These are phyloP conservation scores for Champsocephalus gunnari DNA, from an alignment of 2,797 vertebrate species.

Conservation along the genomic window DNA sequence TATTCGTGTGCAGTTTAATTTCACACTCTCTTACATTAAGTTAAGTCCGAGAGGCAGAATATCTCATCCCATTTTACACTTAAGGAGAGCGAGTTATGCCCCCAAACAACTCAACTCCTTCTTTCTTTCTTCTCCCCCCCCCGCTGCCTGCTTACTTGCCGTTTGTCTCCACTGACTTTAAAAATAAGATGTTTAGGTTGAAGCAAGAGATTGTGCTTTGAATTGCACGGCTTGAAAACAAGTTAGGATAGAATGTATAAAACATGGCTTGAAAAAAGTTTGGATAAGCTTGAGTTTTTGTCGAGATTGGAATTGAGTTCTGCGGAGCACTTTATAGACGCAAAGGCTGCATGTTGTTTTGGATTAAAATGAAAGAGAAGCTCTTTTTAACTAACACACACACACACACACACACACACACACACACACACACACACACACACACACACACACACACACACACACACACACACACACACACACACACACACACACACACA, in stretches of 20 bases:
- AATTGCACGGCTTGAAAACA: constrained; percentile 38
- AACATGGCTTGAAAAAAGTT: constrained; percentile 44
- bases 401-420: neutral
- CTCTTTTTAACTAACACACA: constrained; percentile 12
- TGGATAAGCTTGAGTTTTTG: constrained; percentile 56
- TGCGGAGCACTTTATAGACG: constrained; percentile 39
- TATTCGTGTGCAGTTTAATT: constrained; percentile 85
- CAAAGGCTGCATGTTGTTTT: constrained; percentile 41
- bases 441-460: constrained; percentile 5
- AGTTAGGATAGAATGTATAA: constrained; percentile 51
- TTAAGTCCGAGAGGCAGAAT: constrained; percentile 85
- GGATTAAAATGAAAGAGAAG: constrained; percentile 59
- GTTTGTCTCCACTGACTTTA: constrained; percentile 59
- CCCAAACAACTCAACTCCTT: constrained; percentile 80
- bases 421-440: constrained; percentile 1
- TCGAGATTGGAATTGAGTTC: constrained; percentile 59
- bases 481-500: constrained; percentile 13
- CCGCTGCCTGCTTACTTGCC: constrained; percentile 43
- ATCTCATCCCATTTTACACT: constrained; percentile 87
- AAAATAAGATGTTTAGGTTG: constrained; percentile 87
- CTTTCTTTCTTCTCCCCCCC: constrained; percentile 19
- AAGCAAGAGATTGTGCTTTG: constrained; percentile 46
- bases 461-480: constrained; percentile 1
- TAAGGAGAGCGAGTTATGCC: constrained; percentile 78
- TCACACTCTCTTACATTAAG: constrained; percentile 88